Conservation (phyloP, 2,888 invertebrate species). For the Chrysotoxum bicinctum region DNA sequence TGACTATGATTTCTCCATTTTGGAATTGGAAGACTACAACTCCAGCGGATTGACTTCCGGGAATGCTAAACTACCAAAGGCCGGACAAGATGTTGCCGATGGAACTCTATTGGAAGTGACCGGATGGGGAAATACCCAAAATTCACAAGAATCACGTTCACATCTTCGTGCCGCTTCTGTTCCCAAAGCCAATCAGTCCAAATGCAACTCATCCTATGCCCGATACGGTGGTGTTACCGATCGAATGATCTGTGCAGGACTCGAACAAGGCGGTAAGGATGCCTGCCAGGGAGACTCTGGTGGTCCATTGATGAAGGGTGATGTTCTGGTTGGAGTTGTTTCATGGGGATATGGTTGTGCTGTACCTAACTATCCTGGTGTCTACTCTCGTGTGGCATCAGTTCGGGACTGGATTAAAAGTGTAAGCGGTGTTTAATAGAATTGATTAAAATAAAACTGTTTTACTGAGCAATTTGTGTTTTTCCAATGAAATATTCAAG, state of each 20-base stretch:
- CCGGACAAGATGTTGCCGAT: conserved; percentile 75
- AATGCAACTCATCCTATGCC: conserved; percentile 75
- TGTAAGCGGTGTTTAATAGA: conserved; percentile 70
- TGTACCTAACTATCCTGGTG: conserved; percentile 76
- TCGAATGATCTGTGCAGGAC: conserved; percentile 79
- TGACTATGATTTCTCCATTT: conserved; percentile 81
- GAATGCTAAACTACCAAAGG: conserved; percentile 74
- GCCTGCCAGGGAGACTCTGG: conserved; percentile 80
- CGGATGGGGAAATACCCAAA: conserved; percentile 79
- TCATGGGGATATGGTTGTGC: conserved; percentile 80
- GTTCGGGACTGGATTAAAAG: conserved; percentile 76
- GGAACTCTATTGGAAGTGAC: conserved; percentile 77
- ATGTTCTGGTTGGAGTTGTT: conserved; percentile 77
- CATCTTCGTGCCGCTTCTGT: conserved; percentile 76
- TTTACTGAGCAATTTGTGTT: background rate
- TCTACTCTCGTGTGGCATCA: conserved; percentile 77
- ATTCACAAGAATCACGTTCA: conserved; percentile 67
- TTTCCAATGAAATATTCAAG: background rate
- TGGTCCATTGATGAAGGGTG: conserved; percentile 76
- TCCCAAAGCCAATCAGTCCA: conserved; percentile 76
- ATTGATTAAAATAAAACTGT: conserved; percentile 24
- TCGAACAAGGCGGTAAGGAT: conserved; percentile 77
- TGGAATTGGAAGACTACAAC: conserved; percentile 77
- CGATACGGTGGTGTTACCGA: conserved; percentile 75
- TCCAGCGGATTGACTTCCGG: conserved; percentile 73